A percentile compares a stretch with the other conserved stretches of the same genome.
phyloP scores from a whole-genome alignment of 2,797 vertebrate species.

The Silurus aristotelis region DNA sequence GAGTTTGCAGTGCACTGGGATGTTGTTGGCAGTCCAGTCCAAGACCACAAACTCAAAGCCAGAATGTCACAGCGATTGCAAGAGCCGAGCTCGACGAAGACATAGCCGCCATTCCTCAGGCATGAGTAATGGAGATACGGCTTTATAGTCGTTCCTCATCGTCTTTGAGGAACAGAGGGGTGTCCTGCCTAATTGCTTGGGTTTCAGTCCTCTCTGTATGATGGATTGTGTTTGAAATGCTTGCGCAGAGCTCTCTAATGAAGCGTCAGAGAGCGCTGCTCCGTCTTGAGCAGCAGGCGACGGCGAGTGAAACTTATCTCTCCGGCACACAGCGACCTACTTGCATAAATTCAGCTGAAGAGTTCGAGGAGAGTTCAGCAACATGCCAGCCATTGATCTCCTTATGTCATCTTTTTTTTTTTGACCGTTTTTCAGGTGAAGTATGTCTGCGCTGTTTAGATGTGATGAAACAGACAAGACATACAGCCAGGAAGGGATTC shows the following conservation, averaged over 20 bases:
- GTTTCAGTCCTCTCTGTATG: constrained; percentile 48
- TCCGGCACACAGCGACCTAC: constrained; percentile 46
- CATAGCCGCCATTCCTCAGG: constrained; percentile 14
- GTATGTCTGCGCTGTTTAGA: constrained; percentile 8
- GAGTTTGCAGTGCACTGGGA: background rate
- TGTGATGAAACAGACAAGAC: background rate
- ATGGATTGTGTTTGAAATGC: constrained; percentile 54
- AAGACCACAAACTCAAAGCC: constrained; percentile 24
- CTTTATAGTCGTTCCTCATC: constrained; percentile 18
- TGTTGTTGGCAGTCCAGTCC: background rate
- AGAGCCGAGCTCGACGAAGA: constrained; percentile 33
- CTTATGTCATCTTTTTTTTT: constrained; percentile 11
- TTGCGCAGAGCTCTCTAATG: constrained; percentile 44
- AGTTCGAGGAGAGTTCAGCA: constrained; percentile 53
- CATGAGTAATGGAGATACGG: constrained; percentile 41
- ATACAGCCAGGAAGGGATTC: background rate
- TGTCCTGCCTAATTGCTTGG: constrained; percentile 53
- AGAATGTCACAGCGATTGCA: constrained; percentile 24
- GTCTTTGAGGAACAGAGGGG: constrained; percentile 49
- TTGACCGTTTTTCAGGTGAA: constrained; percentile 22
- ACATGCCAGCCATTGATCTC: constrained; percentile 45
- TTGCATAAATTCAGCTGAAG: constrained; percentile 55
- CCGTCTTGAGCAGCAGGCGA: constrained; percentile 34
- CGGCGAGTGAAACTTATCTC: constrained; percentile 39
- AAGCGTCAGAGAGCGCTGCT: constrained; percentile 35